Evolutionary conservation across 1,140 invertebrate genomes (phyloP).

Genomic region (Caenorhabditis remanei): DNA sequence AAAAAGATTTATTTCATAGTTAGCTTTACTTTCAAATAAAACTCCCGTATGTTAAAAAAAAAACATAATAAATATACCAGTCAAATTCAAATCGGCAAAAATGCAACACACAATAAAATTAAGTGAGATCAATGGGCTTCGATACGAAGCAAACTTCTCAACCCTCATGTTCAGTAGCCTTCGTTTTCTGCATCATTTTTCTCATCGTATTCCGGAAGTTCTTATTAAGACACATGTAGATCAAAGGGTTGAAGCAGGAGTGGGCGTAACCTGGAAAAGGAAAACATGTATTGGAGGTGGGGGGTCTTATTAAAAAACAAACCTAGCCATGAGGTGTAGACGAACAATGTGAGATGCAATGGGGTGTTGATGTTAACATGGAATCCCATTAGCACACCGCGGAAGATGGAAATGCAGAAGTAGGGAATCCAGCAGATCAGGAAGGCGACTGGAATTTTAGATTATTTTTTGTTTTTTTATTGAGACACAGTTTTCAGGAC

Average conservation of each 20-base stretch:
- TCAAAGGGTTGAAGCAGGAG: slow-evolving; percentile 67
- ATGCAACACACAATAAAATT: background rate
- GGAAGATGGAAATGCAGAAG: slow-evolving; percentile 60
- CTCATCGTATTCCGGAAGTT: slow-evolving; percentile 65
- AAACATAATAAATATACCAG: slow-evolving; percentile 11
- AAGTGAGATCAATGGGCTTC: slow-evolving; percentile 22
- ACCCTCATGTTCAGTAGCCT: background rate
- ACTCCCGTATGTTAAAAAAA: background rate
- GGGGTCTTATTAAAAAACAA: background rate
- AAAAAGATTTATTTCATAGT: too few species aligned
- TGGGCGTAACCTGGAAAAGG: slow-evolving; percentile 60
- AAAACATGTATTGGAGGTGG: background rate
- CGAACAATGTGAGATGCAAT: slow-evolving; percentile 51
- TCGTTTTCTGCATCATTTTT: slow-evolving; percentile 57
- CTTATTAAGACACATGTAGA: slow-evolving; percentile 68
- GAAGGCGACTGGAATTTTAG: slow-evolving; percentile 65
- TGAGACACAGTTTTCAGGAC: background rate
- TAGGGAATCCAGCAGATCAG: slow-evolving; percentile 68
- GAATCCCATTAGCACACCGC: slow-evolving; percentile 57
- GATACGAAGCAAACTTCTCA: slow-evolving; percentile 22
- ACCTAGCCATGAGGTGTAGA: slow-evolving; percentile 65
- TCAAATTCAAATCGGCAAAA: slow-evolving; percentile 36
- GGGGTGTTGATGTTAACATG: slow-evolving; percentile 46
- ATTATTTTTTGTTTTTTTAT: too few species aligned
- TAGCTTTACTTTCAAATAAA: slow-evolving; percentile 33